These are phyloP conservation scores for Limonius californicus DNA, from an alignment of 1,140 invertebrate genomes.

Conservation along the genomic window DNA sequence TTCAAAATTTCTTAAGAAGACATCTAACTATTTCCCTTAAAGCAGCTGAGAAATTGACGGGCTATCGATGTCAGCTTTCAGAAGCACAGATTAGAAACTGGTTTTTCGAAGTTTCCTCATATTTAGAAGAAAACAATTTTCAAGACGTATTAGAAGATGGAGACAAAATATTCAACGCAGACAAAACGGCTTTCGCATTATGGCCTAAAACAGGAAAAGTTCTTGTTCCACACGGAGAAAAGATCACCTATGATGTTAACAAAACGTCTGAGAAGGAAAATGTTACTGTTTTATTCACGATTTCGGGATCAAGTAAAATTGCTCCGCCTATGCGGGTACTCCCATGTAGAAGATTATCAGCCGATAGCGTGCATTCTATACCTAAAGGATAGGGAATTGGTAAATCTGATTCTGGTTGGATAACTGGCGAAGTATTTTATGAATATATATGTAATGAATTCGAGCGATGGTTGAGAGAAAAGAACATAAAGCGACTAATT, in stretches of 20 bases:
- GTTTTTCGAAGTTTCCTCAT: conserved; percentile 41
- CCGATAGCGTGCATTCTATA: conserved; percentile 33
- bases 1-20: neutral
- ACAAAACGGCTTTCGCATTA: conserved; percentile 43
- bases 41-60: neutral
- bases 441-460: no score
- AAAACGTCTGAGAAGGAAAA: conserved; percentile 33
- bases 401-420: no score
- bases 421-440: no score
- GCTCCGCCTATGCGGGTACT: conserved; percentile 31
- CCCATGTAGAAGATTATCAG: conserved; percentile 30
- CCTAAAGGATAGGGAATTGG: conserved; percentile 42
- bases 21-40: neutral
- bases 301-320: neutral
- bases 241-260: conserved; percentile 41
- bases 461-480: no score
- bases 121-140: conserved; percentile 31
- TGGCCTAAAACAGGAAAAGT: conserved; percentile 40
- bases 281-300: conserved; percentile 32
- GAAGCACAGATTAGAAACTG: conserved; percentile 36
- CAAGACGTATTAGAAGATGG: conserved; percentile 34
- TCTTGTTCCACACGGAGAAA: conserved; percentile 13
- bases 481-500: no score
- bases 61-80: neutral
- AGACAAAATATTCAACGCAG: conserved; percentile 40